Base-by-base conservation (phyloP, 2,797 vertebrate species). In the Serranus cabrilla region DNA sequence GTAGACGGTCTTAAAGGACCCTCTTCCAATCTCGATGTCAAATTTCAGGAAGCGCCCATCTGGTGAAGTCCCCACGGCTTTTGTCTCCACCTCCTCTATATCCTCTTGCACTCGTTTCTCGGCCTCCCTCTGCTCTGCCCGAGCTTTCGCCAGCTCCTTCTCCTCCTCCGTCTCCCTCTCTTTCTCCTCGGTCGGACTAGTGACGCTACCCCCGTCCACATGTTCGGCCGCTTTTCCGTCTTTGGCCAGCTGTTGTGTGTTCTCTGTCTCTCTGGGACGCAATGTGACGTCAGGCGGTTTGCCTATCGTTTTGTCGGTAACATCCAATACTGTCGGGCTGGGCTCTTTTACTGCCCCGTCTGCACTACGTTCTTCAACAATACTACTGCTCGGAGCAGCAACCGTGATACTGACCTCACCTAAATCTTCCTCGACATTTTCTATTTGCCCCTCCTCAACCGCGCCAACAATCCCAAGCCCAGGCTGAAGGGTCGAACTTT, bases 1-100 rank as follows among this genome's bases (percentile, higher is more conserved):
- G 93, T 99, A 99, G 27, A 99, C 98, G 0, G 98, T 99, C 95
- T 99, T 99, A 87, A 99, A 99, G 58, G 98, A 99, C 39, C 98
- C 98, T 78, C 97, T 94, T 83, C 98, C 98, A 4, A 99, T 97
- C 93, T 99, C 98, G 1, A 99, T 99, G 94, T 99, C 98, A 60
- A 99, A 99, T 90, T 99, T 99, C 13, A 99, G 94, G 87, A 99
- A 99, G 67, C 98, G 97, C 23, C 98, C 98, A 7, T 99, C 98
- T 0, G 96, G 97, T 4, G 98, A 99, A 45, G 98, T 95, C 18
- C 97, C 98, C 66, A 99, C 98, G 0, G 98, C 98, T 93, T 99
- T 99, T 6, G 97, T 99, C 93, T 99, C 98, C 51, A 96, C 95
- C 93, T 99, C 98, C 81, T 99, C 98, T 17, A 94, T 98, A 57